These are phyloP conservation scores for Agrotis puta DNA, from an alignment of 2,888 invertebrate genomes.

Conservation along the genomic window DNA sequence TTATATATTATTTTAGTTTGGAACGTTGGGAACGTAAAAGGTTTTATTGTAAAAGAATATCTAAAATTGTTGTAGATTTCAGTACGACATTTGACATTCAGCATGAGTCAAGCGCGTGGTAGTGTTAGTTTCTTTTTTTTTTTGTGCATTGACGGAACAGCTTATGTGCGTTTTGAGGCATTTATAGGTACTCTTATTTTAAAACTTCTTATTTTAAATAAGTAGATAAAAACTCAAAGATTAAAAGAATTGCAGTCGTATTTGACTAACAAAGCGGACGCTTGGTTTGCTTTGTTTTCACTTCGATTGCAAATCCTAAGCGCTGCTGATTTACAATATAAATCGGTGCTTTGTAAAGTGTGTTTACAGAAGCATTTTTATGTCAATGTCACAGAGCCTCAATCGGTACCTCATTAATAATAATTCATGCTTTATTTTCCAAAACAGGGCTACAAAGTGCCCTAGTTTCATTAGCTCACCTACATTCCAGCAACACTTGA, in stretches of 20 bases:
- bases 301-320: slow-evolving; percentile 20
- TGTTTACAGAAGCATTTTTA: background rate
- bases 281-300: slow-evolving; percentile 16
- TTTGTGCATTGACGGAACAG: too few relatives aligned
- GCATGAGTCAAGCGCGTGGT: too few relatives aligned
- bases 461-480: slow-evolving; percentile 9
- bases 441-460: background rate
- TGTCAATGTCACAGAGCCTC: background rate
- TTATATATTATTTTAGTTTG: too few relatives aligned
- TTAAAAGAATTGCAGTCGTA: slow-evolving; percentile 19
- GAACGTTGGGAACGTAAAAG: too few relatives aligned
- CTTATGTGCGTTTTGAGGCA: too few relatives aligned
- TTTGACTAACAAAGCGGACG: background rate
- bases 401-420: too few relatives aligned
- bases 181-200: too few relatives aligned
- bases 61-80: too few relatives aligned
- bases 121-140: too few relatives aligned
- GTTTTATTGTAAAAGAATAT: too few relatives aligned
- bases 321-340: slow-evolving; percentile 13
- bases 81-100: too few relatives aligned
- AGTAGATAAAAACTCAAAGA: background rate
- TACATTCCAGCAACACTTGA: slow-evolving; percentile 24
- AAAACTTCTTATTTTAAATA: background rate
- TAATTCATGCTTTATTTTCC: background rate
- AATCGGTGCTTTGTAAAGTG: background rate